Evolutionary conservation across 2,888 invertebrate genomes (phyloP), one percentile per base, ranked within the genome.

Genomic region (Drosophila monieri): DNA sequence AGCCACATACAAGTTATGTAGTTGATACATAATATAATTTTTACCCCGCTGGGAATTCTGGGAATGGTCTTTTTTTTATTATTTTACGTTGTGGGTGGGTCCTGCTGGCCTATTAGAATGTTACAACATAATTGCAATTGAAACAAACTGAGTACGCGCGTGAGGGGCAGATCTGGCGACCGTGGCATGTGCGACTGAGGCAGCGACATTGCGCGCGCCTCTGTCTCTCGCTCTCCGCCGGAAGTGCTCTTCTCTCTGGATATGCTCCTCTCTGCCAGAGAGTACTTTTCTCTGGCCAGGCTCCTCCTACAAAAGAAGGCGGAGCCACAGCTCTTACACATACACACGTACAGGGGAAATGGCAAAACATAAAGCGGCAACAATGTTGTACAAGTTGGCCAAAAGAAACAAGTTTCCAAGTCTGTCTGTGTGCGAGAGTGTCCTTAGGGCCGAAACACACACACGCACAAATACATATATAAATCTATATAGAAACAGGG

Each of bases 81-180:
- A 23, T 18, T n/a, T 23, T 23, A 14, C 35, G 10, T 41, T 27
- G 65, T 80, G 76, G 76, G 73, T 60, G 64, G 25, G 74, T 37
- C 35, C 35, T 14, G 35, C 74, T 84, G 78, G 80, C 88, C 89
- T 89, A 89, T 88, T 88, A 78, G 85, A 88, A 89, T 89, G 88
- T 88, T 88, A 85, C 88, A 88, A 88, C 80, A 75, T 76, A 75
- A 87, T 85, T 88, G 88, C 76, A 88, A 87, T 79, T 87, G 88
- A 87, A 88, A 84, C 89, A 88, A 85, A 85, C 73, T 52, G 66
- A 65, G 68, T 62, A 48, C 65, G 52, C 35, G 55, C 44, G 59
- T 52, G 58, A 68, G 15, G 58, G 54, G 51, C 67, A 54, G 55
- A 12, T 4, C 21, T 35, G 43, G 5, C 61, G 59, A 55, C 62